These are phyloP conservation scores for Myathropa florea DNA, from an alignment of 2,888 invertebrate genomes.

Conservation along the genomic window DNA sequence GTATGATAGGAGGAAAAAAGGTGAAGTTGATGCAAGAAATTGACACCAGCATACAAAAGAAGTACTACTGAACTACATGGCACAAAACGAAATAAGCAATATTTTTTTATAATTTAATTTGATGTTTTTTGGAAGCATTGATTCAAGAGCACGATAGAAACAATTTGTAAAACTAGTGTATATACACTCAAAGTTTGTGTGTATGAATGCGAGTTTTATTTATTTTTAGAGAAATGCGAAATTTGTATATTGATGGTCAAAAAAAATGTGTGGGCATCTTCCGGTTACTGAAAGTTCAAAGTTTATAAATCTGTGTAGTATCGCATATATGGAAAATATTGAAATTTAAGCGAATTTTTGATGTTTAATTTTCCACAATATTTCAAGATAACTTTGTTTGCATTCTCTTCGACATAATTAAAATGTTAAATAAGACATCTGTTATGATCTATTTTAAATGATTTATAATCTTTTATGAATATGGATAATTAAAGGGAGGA, in stretches of 20 bases:
- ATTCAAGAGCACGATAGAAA: slow-evolving; percentile 20
- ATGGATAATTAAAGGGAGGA: no score
- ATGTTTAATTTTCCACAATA: no score
- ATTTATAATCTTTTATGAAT: no score
- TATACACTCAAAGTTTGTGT: neutral
- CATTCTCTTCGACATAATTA: no score
- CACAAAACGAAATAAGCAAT: neutral
- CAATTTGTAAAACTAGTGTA: neutral
- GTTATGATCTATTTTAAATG: no score
- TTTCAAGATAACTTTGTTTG: neutral
- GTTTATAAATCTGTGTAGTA: neutral
- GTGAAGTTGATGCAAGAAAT: neutral
- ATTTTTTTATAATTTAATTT: slow-evolving; percentile 51
- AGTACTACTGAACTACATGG: slow-evolving; percentile 35
- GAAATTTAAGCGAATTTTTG: no score
- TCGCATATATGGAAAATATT: neutral
- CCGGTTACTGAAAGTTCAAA: neutral
- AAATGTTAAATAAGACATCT: no score
- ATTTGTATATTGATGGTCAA: neutral
- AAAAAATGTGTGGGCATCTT: neutral
- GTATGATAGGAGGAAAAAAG: slow-evolving; percentile 1
- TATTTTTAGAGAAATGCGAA: neutral
- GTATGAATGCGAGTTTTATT: neutral
- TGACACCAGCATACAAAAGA: slow-evolving; percentile 12
- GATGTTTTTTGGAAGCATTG: slow-evolving; percentile 16